Evolutionary conservation across 1,140 invertebrate species (phyloP).

Genomic region (Papilio glaucus): DNA sequence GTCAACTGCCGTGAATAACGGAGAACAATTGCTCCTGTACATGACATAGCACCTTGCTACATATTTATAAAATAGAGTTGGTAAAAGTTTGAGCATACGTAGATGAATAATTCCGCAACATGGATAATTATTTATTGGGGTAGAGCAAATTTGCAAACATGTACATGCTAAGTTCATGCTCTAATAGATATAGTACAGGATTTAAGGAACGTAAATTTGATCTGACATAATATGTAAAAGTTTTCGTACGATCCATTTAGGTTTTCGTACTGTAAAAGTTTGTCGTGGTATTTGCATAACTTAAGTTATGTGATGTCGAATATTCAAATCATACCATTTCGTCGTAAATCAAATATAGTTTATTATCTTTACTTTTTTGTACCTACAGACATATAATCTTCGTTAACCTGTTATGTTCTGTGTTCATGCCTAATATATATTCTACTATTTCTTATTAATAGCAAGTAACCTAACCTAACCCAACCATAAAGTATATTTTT

Average conservation of each 20-base stretch:
- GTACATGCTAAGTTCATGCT: neutral
- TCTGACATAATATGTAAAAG: neutral
- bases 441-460: too few species aligned
- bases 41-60: neutral
- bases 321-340: neutral
- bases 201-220: conserved; percentile 13
- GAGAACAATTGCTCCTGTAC: neutral
- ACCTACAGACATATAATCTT: too few species aligned
- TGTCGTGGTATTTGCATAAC: neutral
- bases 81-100: neutral
- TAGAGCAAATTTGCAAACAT: neutral
- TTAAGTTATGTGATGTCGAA: neutral
- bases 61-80: neutral
- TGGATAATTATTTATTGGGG: neutral
- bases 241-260: neutral
- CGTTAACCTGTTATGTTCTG: too few species aligned
- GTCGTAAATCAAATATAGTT: neutral
- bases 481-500: too few species aligned
- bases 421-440: too few species aligned
- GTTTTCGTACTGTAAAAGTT: neutral
- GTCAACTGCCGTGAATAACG: too few species aligned
- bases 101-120: neutral
- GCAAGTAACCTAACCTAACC: too few species aligned
- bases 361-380: too few species aligned
- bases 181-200: neutral